Evolutionary conservation across 2,113 vertebrate species (phyloP), one percentile per base, ranked within the genome.

Genomic region (Thalassarche chlororhynchos): DNA sequence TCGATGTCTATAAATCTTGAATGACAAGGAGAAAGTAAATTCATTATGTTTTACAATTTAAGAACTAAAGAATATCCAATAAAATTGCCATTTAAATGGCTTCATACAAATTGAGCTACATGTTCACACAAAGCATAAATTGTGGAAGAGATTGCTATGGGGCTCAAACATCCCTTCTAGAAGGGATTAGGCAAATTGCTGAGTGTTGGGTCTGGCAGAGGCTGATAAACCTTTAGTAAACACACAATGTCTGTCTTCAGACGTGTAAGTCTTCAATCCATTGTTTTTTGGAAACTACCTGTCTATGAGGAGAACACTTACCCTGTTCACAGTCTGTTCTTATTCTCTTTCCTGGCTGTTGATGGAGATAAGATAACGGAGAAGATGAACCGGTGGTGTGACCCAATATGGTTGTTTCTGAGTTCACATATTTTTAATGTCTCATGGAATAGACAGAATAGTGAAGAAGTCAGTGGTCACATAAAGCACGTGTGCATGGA

Each of bases 361-460:
- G 11, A 66, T 29, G 36, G 46, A 77, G 24, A 29, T 57, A 70
- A 34, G 10, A 34, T 47, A 57, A 58, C 1, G 3, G 34, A 61
- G 64, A 87, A 84, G 28, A 64, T 20, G 49, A 85, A 46, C 12
- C 3, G 4, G 12, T 23, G 14, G 3, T 44, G 18, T 87, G 29
- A 75, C 15, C 10, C n/a, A 62, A 2, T 49, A 12, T 2, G 2
- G 3, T 11, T 58, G 7, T 68, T 89, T 49, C 47, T 72, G n/a
- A 72, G 14, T 38, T 89, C 24, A 21, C 6, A 9, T 15, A 4
- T 6, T 70, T 69, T 75, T 42, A 83, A 52, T 21, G 18, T 36
- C n/a, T 40, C 25, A 34, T 0, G 1, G 17, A 49, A 40, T 1
- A 76, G 25, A 44, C 8, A 42, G 47, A 71, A 36, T 4, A 58